Evolutionary conservation across 53 echinoderm and acorn worm species (phyloP), one percentile per base, ranked within the genome.

Genomic region (Holothuria scabra): DNA sequence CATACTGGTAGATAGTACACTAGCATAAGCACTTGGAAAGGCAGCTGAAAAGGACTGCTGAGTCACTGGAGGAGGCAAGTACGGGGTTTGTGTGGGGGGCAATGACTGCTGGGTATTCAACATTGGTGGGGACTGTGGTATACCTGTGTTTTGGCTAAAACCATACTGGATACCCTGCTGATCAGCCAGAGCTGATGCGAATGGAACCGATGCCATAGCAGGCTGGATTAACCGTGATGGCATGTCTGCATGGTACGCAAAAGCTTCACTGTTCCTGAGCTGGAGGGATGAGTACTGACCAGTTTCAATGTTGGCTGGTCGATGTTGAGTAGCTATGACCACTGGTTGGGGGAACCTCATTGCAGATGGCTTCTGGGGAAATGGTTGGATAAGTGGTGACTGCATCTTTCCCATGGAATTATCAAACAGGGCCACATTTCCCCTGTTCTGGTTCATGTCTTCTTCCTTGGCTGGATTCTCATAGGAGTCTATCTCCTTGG

Each of bases 31-130:
- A 0, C 37, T 64, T n/a, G 82, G 82, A 49, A 63, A 81, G 32
- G 79, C 59, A 55, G 79, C 79, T 33, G 79, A 79, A 57, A 57
- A 79, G 20, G 82, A 61, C 64, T 81, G 82, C 82, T 81, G 82
- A 4, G 82, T 81, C n/a, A 38, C 82, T 12, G 82, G 62, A 20
- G 41, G 82, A 16, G 63, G 41, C 35, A 81, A 29, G 35, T 63
- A 81, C 6, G 41, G 41, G 30, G 82, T 60, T 65, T 61, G 80
- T 8, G 84, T 69, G 19, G 91, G 76, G 21, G 91, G 78, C 74
- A 91, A 85, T 46, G 91, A 69, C 62, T 87, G 91, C 84, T 91
- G 91, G 8, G 82, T 81, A 61, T 81, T 81, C 10, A 81, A 23
- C 82, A 81, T 81, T 37, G 91, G 91, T 18, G 91, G 87, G 10